Conservation (phyloP, 2,797 vertebrate species). For the Mus minutoides region DNA sequence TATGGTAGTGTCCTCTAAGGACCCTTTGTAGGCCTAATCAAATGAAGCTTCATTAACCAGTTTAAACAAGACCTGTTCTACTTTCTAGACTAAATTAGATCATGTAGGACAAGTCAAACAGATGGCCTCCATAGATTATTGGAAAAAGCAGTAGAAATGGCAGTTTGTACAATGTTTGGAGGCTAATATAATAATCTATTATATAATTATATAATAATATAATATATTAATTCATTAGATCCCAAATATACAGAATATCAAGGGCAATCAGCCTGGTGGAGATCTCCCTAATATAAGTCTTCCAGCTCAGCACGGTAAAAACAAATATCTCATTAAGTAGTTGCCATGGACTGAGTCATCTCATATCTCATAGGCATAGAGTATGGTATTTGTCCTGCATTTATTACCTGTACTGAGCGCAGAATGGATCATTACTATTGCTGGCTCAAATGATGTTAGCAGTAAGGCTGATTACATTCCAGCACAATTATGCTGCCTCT, state of each 20-base stretch:
- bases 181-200: neutral
- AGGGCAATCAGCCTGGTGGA: neutral
- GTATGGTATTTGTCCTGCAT: neutral
- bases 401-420: neutral
- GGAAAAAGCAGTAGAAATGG: neutral
- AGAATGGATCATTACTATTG: constrained; percentile 36
- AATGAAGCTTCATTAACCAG: neutral
- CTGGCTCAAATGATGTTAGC: constrained; percentile 37
- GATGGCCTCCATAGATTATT: neutral
- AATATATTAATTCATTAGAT: neutral
- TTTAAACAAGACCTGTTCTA: neutral
- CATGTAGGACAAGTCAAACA: neutral
- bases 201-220: too few relatives aligned
- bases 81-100: neutral
- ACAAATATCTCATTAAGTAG: neutral
- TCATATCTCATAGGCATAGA: neutral
- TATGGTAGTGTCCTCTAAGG: neutral
- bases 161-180: neutral
- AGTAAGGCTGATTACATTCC: constrained; percentile 37
- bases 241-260: neutral
- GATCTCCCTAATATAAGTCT: neutral
- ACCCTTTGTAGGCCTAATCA: neutral
- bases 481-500: constrained; percentile 10
- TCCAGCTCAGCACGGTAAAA: neutral
- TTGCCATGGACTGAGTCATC: neutral